Evolutionary conservation across 2,888 invertebrate species (phyloP).

Genomic region (Acronicta aceris): DNA sequence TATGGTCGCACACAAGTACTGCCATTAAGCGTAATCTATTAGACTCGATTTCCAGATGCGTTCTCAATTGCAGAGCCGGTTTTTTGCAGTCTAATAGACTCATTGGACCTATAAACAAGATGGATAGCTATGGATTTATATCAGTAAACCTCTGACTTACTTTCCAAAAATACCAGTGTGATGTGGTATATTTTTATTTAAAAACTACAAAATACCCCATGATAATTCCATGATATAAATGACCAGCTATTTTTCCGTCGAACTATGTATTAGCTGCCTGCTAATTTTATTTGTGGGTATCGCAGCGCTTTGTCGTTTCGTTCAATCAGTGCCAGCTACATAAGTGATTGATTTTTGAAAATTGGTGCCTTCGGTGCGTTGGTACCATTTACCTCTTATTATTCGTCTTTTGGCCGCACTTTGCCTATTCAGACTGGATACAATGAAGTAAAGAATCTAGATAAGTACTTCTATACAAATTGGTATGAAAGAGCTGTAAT

Average conservation of each 20-base stretch:
- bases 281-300: conserved; percentile 39
- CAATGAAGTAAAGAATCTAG: conserved; percentile 51
- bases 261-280: conserved; percentile 13
- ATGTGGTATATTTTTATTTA: background rate
- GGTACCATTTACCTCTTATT: conserved; percentile 81
- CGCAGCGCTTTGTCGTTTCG: conserved; percentile 66
- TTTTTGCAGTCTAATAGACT: too few species aligned
- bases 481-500: conserved; percentile 37
- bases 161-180: too few species aligned
- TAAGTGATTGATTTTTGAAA: conserved; percentile 86
- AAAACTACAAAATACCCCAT: background rate
- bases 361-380: conserved; percentile 75
- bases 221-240: too few species aligned
- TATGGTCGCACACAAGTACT: too few species aligned
- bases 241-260: conserved; percentile 20
- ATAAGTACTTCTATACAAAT: conserved; percentile 56
- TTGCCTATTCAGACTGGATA: conserved; percentile 57
- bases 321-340: conserved; percentile 87
- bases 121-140: too few species aligned
- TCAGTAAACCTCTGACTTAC: too few species aligned
- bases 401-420: conserved; percentile 56
- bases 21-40: too few species aligned
- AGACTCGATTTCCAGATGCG: too few species aligned
- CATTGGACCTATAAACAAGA: too few species aligned
- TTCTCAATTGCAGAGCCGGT: too few species aligned